Evolutionary conservation across 2,797 vertebrate genomes (phyloP).

Genomic region (Yasuhikotakia modesta): DNA sequence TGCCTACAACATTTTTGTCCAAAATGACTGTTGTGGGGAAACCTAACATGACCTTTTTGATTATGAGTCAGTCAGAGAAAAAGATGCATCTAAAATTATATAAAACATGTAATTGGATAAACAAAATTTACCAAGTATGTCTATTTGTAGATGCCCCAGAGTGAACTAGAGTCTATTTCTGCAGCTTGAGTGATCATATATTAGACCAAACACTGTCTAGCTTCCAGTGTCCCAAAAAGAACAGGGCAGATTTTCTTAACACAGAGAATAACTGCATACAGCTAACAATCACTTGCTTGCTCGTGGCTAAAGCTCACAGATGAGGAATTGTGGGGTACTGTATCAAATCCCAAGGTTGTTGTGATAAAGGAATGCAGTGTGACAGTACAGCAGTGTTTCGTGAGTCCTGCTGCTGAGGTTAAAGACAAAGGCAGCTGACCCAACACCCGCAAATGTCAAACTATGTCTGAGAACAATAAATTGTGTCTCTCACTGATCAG

Average conservation of each 20-base stretch:
- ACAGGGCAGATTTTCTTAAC: slow-evolving; percentile 15
- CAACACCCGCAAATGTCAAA: slow-evolving; percentile 39
- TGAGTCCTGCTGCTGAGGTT: slow-evolving; percentile 38
- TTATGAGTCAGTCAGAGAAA: neutral
- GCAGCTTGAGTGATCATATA: slow-evolving; percentile 18
- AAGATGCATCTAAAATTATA: neutral
- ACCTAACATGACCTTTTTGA: neutral
- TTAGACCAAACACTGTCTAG: slow-evolving; percentile 20
- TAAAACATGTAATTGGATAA: neutral
- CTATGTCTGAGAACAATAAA: slow-evolving; percentile 25
- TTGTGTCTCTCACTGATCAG: slow-evolving; percentile 27
- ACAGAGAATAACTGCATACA: slow-evolving; percentile 28
- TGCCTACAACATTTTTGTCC: too few species aligned
- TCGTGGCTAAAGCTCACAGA: neutral
- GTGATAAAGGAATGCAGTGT: slow-evolving; percentile 21
- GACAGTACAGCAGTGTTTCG: neutral
- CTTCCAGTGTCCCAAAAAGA: slow-evolving; percentile 3
- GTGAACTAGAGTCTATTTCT: neutral
- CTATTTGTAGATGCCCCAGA: neutral
- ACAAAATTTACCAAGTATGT: neutral
- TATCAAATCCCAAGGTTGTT: too few species aligned
- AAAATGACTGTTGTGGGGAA: too few species aligned
- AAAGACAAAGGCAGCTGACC: slow-evolving; percentile 29
- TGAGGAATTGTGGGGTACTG: neutral
- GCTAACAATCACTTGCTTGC: slow-evolving; percentile 7